Evolutionary conservation across 2,113 vertebrate genomes (phyloP).

Genomic region (Ptilorrhoa leucosticta): DNA sequence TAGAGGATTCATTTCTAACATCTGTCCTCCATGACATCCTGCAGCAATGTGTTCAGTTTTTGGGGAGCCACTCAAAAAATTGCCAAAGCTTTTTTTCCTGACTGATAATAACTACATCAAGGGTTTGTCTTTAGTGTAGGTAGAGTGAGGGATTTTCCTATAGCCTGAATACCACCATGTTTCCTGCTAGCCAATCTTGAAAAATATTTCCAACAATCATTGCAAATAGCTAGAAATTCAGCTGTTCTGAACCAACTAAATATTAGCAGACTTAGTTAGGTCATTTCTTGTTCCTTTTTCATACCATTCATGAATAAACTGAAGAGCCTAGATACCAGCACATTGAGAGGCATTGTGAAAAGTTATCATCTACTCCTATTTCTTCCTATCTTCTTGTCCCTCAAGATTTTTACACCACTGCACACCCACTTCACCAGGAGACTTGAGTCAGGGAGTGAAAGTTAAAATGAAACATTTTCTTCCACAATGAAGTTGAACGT

Average conservation of each 20-base stretch:
- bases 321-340: background rate
- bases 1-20: background rate
- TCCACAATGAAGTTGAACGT: fast-evolving
- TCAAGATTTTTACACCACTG: background rate
- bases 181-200: background rate
- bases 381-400: background rate
- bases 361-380: background rate
- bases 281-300: background rate
- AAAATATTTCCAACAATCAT: background rate
- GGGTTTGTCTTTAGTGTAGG: background rate
- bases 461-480: background rate
- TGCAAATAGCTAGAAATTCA: background rate
- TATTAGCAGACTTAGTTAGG: background rate
- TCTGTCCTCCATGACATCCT: background rate
- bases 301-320: background rate
- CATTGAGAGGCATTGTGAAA: background rate
- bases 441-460: background rate
- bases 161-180: background rate
- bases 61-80: background rate
- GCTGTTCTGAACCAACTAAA: background rate
- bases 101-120: background rate
- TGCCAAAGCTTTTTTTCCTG: fast-evolving
- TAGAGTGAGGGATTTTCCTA: background rate
- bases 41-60: background rate
- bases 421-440: background rate